Evolutionary conservation across 1,140 invertebrate species (phyloP).

Genomic region (Sinonovacula constricta): DNA sequence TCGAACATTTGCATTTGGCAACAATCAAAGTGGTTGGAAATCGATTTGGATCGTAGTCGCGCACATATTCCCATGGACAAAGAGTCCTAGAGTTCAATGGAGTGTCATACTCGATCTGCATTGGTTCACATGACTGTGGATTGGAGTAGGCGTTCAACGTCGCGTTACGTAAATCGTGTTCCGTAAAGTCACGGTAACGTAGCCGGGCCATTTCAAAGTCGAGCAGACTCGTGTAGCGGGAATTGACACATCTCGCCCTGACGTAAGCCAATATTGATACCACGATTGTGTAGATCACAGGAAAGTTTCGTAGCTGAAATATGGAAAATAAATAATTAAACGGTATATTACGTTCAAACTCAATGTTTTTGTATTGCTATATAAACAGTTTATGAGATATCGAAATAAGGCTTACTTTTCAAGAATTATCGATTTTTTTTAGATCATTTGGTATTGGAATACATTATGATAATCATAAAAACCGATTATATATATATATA

Average conservation of each 20-base stretch:
- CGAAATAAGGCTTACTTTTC: no score
- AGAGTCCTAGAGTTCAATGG: constrained; percentile 29
- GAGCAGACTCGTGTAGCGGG: constrained; percentile 20
- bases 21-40: constrained; percentile 33
- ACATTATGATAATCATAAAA: no score
- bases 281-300: not conserved
- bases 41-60: constrained; percentile 22
- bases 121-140: constrained; percentile 8
- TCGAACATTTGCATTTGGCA: constrained; percentile 36
- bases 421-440: no score
- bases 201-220: constrained; percentile 27
- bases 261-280: constrained; percentile 4
- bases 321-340: constrained; percentile 51
- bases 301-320: constrained; percentile 28
- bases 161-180: constrained; percentile 20
- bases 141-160: constrained; percentile 22
- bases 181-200: constrained; percentile 5
- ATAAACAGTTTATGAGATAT: no score
- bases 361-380: no score
- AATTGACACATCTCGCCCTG: constrained; percentile 18
- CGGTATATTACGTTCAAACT: no score
- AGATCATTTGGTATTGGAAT: no score
- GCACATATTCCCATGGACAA: constrained; percentile 45
- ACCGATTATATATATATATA: no score
- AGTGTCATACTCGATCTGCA: not conserved